Evolutionary conservation across 2,797 vertebrate species (phyloP).

Genomic region (Tenualosa thibaudeaui): DNA sequence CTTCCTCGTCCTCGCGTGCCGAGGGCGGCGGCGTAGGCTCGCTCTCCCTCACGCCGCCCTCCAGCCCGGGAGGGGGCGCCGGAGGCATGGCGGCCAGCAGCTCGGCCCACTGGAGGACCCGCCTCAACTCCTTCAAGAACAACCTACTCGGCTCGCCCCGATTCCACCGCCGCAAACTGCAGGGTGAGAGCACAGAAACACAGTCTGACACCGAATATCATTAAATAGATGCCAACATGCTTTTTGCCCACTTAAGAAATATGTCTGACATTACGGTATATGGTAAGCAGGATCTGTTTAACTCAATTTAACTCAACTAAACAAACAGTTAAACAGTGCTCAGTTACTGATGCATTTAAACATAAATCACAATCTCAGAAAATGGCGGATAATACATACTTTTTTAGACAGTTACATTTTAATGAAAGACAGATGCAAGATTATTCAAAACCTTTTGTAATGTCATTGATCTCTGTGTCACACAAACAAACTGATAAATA

Average conservation of each 20-base stretch:
- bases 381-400: not conserved
- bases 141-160: constrained; percentile 90
- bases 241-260: not conserved
- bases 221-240: not conserved
- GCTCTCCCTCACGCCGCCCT: constrained; percentile 78
- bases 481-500: not conserved
- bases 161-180: constrained; percentile 93
- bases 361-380: not conserved
- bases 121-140: constrained; percentile 93
- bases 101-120: constrained; percentile 90
- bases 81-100: constrained; percentile 82
- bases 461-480: not conserved
- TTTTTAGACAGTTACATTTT: not conserved
- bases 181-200: constrained; percentile 70
- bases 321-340: not conserved
- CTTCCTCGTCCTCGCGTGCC: constrained; percentile 71
- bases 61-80: constrained; percentile 75
- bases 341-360: not conserved
- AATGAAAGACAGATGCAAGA: not conserved
- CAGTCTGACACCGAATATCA: not conserved
- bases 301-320: not conserved
- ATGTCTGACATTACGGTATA: not conserved
- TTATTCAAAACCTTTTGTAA: not conserved
- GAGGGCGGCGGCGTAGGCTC: constrained; percentile 79
- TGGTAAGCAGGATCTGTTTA: not conserved